A percentile compares a stretch with the other conserved stretches of the same genome.
Evolutionary conservation across 2,797 vertebrate genomes (phyloP).

Genomic region (Coreius guichenoti): DNA sequence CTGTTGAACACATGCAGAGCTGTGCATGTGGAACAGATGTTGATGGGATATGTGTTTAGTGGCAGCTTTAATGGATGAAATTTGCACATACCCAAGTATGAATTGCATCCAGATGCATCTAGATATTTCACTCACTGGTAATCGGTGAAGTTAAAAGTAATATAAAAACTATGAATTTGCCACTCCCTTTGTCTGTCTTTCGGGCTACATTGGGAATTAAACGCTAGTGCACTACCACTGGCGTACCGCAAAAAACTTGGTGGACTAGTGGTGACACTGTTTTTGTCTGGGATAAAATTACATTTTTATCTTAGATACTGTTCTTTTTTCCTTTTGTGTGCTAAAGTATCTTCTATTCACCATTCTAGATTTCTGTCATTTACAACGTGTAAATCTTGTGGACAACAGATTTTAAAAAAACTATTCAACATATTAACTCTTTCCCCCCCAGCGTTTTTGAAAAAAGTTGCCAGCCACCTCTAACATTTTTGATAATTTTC

Average conservation of each 20-base stretch:
- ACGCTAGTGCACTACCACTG: not conserved
- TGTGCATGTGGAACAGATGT: conserved; percentile 18
- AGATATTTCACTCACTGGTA: conserved; percentile 25
- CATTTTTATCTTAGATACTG: not conserved
- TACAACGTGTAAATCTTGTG: not conserved
- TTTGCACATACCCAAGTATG: conserved; percentile 28
- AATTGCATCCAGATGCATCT: conserved; percentile 36
- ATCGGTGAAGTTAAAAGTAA: conserved; percentile 18
- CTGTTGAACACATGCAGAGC: conserved; percentile 20
- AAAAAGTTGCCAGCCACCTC: too few relatives aligned
- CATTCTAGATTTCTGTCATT: not conserved
- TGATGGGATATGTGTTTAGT: conserved; percentile 24
- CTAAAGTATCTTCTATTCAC: not conserved
- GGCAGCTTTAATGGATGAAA: conserved; percentile 25
- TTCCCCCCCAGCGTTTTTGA: too few relatives aligned
- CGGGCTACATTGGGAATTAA: not conserved
- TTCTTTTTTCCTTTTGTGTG: not conserved
- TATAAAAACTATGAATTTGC: conserved; percentile 15
- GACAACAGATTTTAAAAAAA: not conserved
- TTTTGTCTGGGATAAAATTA: not conserved
- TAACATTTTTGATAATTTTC: too few relatives aligned
- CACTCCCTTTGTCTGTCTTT: not conserved
- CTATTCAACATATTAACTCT: too few relatives aligned
- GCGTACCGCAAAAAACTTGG: not conserved
- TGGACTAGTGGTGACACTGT: not conserved